A percentile compares a stretch with the other conserved stretches of the same genome.
Conservation (phyloP, 2,113 vertebrate species). For the Solea solea region DNA sequence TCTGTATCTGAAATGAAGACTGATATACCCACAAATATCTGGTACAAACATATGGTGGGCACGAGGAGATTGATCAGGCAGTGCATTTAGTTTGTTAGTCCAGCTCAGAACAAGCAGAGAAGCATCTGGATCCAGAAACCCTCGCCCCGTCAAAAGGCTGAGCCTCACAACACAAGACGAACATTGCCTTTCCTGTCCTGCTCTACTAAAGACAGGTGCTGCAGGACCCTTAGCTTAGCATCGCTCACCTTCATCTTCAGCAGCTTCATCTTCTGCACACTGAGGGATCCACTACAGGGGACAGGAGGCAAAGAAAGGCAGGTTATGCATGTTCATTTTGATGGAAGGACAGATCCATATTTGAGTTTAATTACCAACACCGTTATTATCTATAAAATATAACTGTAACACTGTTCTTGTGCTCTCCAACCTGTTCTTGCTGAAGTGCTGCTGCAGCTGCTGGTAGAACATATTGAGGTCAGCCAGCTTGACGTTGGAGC, state of each 20-base stretch:
- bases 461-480: constrained; percentile 68
- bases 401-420: not conserved
- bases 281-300: constrained; percentile 51
- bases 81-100: not conserved
- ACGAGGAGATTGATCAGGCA: not conserved
- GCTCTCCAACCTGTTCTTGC: constrained; percentile 49
- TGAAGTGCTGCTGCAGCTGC: constrained; percentile 66
- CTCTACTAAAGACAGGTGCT: constrained; percentile 66
- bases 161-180: constrained; percentile 28
- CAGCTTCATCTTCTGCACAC: constrained; percentile 68
- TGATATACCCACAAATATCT: too few relatives aligned
- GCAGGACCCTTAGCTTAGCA: constrained; percentile 65
- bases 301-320: not conserved
- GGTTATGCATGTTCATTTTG: too few relatives aligned
- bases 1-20: too few relatives aligned
- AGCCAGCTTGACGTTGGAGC: constrained; percentile 47
- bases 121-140: not conserved
- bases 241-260: constrained; percentile 54
- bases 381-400: too few relatives aligned
- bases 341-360: too few relatives aligned
- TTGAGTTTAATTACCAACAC: too few relatives aligned
- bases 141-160: not conserved
- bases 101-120: not conserved
- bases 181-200: constrained; percentile 65
- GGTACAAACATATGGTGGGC: not conserved